These are phyloP conservation scores for Drosophila subquinaria DNA, from an alignment of 2,888 invertebrate species.

Conservation along the genomic window DNA sequence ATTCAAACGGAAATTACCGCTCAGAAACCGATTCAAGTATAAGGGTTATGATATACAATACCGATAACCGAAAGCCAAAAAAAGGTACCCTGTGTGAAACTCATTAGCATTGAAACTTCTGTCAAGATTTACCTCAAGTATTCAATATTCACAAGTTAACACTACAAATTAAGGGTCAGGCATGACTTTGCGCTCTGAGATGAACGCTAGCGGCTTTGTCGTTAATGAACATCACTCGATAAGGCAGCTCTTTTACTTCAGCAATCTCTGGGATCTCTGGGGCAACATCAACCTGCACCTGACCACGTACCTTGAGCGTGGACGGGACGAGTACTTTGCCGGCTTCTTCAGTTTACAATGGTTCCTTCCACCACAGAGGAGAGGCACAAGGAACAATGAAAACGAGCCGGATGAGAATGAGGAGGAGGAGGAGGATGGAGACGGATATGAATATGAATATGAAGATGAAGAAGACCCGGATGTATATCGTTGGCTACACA, in stretches of 20 bases:
- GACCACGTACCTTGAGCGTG: conserved; percentile 56
- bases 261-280: conserved; percentile 35
- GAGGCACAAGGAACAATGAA: not conserved
- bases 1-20: no score
- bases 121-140: conserved; percentile 5
- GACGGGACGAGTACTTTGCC: conserved; percentile 49
- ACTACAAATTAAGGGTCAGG: not conserved
- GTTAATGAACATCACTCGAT: not conserved
- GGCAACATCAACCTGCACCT: conserved; percentile 24
- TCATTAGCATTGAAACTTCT: not conserved
- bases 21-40: no score
- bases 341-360: conserved; percentile 49
- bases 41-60: no score
- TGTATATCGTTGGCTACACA: conserved; percentile 32
- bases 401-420: not conserved
- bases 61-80: no score
- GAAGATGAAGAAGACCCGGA: not conserved
- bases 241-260: conserved; percentile 31
- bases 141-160: not conserved
- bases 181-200: conserved; percentile 5
- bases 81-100: not conserved
- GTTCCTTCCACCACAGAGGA: not conserved
- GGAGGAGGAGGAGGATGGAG: not conserved
- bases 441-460: not conserved
- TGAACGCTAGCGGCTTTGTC: not conserved